Evolutionary conservation across 1,140 invertebrate genomes (phyloP).

Genomic region (Acyrthosiphon pisum): DNA sequence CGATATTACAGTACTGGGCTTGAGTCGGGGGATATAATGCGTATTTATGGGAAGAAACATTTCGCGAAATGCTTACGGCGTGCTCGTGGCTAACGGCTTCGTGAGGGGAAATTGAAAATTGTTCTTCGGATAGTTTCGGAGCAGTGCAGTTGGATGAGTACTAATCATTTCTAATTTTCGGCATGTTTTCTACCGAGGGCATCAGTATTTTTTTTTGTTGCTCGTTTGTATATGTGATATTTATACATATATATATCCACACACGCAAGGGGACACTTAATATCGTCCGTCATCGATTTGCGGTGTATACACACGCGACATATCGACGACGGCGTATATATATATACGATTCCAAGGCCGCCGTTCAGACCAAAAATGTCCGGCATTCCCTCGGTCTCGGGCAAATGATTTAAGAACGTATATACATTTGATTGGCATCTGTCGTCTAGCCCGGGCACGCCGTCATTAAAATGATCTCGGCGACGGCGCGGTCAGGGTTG

Average conservation of each 20-base stretch:
- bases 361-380: conserved; percentile 56
- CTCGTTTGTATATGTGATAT: not conserved
- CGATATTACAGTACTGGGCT: not conserved
- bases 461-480: conserved; percentile 55
- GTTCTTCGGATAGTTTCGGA: not conserved
- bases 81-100: not conserved
- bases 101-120: not conserved
- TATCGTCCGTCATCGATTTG: not conserved
- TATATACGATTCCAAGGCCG: conserved; percentile 47
- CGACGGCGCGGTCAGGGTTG: conserved; percentile 30
- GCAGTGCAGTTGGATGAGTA: not conserved
- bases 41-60: no score
- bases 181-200: not conserved
- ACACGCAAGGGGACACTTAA: not conserved
- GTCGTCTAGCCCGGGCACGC: conserved; percentile 53
- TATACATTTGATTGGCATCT: conserved; percentile 55
- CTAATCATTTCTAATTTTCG: not conserved
- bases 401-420: conserved; percentile 51
- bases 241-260: not conserved
- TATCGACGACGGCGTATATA: not conserved
- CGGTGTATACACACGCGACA: not conserved
- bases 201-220: not conserved
- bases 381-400: conserved; percentile 42
- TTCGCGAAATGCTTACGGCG: not conserved
- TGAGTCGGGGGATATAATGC: no score